Evolutionary conservation across 2,888 invertebrate genomes (phyloP).

Genomic region (Heteromyza rotundicornis): DNA sequence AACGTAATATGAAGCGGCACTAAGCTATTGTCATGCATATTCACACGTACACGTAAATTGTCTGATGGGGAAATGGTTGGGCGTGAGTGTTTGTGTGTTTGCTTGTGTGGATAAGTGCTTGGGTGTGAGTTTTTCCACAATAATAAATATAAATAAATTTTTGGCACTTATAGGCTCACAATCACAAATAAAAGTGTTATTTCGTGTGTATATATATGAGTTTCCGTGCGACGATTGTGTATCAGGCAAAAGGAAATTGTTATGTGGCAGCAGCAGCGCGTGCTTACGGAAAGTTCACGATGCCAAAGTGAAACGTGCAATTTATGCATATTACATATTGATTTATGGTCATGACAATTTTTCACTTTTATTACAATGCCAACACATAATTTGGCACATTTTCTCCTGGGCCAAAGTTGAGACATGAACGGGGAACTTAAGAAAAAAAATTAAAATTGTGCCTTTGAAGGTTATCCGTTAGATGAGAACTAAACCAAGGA

Average conservation of each 20-base stretch:
- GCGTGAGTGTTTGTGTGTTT: background rate
- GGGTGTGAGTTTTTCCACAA: background rate
- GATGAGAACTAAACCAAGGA: too few species aligned
- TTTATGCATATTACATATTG: constrained; percentile 16
- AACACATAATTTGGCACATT: background rate
- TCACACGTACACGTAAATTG: background rate
- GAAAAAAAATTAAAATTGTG: too few species aligned
- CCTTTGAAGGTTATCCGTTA: too few species aligned
- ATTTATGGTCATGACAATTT: constrained; percentile 17
- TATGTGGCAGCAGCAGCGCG: background rate
- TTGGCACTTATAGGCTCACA: constrained; percentile 25
- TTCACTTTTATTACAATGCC: constrained; percentile 14
- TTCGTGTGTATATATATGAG: constrained; percentile 6
- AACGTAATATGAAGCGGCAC: background rate
- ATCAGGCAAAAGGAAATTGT: constrained; percentile 11
- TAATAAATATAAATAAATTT: constrained; percentile 27
- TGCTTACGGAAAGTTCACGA: background rate
- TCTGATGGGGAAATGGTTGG: background rate
- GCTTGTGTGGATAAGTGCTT: too few species aligned
- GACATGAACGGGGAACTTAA: too few species aligned
- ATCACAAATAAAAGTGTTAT: constrained; percentile 21
- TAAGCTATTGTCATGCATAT: constrained; percentile 14
- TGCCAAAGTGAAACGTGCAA: constrained; percentile 2
- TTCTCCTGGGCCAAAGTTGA: too few species aligned
- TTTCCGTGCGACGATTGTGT: too few species aligned